phyloP scores from a whole-genome alignment of 2,113 vertebrate species.

The Oryzias javanicus region DNA sequence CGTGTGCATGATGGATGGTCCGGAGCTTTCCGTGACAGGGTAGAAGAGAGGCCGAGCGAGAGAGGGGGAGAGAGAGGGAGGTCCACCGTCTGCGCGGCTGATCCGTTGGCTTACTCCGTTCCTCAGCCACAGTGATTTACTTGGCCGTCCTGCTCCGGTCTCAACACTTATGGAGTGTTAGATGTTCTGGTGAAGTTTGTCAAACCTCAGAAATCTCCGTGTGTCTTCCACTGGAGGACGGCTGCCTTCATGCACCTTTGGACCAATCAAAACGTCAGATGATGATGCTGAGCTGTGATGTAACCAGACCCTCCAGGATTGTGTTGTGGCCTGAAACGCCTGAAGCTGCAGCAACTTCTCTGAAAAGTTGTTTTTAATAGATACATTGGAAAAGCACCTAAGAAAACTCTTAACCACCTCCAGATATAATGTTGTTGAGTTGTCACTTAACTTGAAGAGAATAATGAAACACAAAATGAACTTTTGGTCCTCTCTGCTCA shows the following conservation, averaged over 20 bases:
- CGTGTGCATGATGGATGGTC: slow-evolving; percentile 30
- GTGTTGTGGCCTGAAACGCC: too few species aligned
- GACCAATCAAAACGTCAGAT: slow-evolving; percentile 39
- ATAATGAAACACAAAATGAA: too few species aligned
- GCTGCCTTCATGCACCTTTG: slow-evolving; percentile 28
- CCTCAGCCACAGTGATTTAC: slow-evolving; percentile 63
- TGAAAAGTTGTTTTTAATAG: too few species aligned
- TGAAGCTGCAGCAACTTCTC: too few species aligned
- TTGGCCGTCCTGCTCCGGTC: slow-evolving; percentile 53
- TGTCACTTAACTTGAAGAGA: too few species aligned
- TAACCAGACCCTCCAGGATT: too few species aligned
- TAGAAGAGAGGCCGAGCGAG: slow-evolving; percentile 32
- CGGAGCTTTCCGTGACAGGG: slow-evolving; percentile 33
- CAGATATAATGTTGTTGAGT: too few species aligned
- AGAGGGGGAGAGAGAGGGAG: slow-evolving; percentile 48
- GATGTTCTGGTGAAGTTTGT: slow-evolving; percentile 32
- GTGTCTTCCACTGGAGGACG: slow-evolving; percentile 2
- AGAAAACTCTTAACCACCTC: too few species aligned
- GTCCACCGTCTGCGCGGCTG: slow-evolving; percentile 61
- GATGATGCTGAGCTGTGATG: slow-evolving; percentile 31
- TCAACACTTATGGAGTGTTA: slow-evolving; percentile 20
- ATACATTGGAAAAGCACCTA: too few species aligned
- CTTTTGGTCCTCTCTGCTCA: too few species aligned
- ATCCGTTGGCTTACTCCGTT: slow-evolving; percentile 60
- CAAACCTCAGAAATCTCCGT: slow-evolving; percentile 14